Evolutionary conservation across 2,888 invertebrate species (phyloP), one percentile per base, ranked within the genome.

Genomic region (Trissonchulus latispiculum): DNA sequence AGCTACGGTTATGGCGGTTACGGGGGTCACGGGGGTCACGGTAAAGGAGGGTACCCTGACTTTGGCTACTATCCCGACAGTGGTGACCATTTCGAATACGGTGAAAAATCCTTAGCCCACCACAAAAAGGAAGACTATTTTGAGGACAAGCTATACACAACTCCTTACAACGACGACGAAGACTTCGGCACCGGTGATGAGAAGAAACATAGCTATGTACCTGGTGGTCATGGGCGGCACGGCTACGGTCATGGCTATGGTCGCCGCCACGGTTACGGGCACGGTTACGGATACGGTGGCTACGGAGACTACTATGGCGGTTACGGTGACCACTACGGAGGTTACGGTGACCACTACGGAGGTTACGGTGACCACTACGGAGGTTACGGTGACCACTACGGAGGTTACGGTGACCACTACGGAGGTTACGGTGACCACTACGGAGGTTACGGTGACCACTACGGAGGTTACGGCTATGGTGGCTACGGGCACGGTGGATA

Each of bases 381-480:
- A 8, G 31, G 35, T 64, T 29, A 33, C 18, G 32, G 35, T 8
- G 66, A 28, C 8, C 35, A 8, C 8, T 29, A 33, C 66, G 66
- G 66, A n/a, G 66, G 66, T 8, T 15, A 28, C 31, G 66, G 66
- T 28, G 59, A 28, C 59, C 28, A 59, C 28, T 23, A 28, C 23
- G 15, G 8, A 32, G 66, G 66, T n/a, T 64, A 64, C 28, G 66
- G 66, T 48, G 48, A 48, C 23, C 23, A 15, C 8, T 23, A 8
- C 48, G 8, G n/a, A 8, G 31, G 35, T 64, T 29, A 33, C 18
- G 32, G 35, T 8, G 66, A 28, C 8, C 35, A 8, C 8, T 29
- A 33, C 66, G 66, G 66, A n/a, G 66, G 66, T 8, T 15, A 28
- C 31, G 66, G 66, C 66, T 64, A 64, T n/a, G 66, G 66, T 28